Evolutionary conservation across 2,113 vertebrate species (phyloP).

Genomic region (Thamnaconus septentrionalis): DNA sequence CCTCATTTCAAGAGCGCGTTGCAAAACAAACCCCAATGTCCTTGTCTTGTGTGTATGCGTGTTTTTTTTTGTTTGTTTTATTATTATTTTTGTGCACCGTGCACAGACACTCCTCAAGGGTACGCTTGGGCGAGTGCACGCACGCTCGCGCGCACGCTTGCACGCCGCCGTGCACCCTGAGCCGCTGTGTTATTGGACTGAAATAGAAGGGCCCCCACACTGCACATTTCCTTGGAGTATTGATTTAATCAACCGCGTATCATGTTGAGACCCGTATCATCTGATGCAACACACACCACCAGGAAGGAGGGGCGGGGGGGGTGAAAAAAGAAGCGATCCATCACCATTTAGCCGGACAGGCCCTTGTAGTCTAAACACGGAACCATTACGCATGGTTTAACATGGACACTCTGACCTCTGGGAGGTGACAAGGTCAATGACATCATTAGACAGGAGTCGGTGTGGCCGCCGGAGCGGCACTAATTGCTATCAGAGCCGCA

Average conservation of each 20-base stretch:
- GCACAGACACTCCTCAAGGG: conserved; percentile 45
- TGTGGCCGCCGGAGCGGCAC: conserved; percentile 54
- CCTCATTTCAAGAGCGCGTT: conserved; percentile 59
- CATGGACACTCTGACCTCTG: conserved; percentile 74
- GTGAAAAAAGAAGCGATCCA: conserved; percentile 68
- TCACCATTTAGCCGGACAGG: conserved; percentile 74
- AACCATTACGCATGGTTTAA: conserved; percentile 76
- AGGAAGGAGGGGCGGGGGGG: conserved; percentile 12
- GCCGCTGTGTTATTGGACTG: conserved; percentile 69
- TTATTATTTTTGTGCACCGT: conserved; percentile 45
- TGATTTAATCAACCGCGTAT: conserved; percentile 77
- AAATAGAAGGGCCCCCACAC: conserved; percentile 69
- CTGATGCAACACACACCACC: conserved; percentile 72
- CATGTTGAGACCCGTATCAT: conserved; percentile 75
- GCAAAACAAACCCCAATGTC: conserved; percentile 63
- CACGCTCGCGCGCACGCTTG: conserved; percentile 7
- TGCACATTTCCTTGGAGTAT: conserved; percentile 76
- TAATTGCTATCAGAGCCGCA: conserved; percentile 75
- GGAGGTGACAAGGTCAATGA: conserved; percentile 74
- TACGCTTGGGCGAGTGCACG: conserved; percentile 22
- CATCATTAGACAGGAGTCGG: conserved; percentile 71
- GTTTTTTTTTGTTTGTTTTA: conserved; percentile 54
- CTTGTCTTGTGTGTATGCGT: conserved; percentile 31
- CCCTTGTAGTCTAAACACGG: conserved; percentile 74
- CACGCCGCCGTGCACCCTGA: conserved; percentile 24